phyloP scores from a whole-genome alignment of 1,140 invertebrate genomes.

The Cotesia typhae region DNA sequence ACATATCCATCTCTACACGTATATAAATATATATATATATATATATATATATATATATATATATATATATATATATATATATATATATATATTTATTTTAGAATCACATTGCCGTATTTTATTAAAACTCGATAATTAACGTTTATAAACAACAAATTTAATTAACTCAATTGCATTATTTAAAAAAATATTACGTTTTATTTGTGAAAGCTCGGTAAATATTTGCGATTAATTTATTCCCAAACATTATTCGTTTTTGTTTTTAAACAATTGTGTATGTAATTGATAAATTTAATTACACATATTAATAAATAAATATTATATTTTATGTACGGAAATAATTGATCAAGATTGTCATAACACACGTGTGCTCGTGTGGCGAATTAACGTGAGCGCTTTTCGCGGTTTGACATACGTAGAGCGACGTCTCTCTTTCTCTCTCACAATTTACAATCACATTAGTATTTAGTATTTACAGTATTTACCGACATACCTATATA shows the following conservation, averaged over 20 bases:
- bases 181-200: neutral
- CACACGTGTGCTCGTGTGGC: conserved; percentile 5
- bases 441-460: neutral
- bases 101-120: too few species aligned
- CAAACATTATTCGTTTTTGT: too few species aligned
- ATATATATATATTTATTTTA: neutral
- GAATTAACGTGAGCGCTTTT: neutral
- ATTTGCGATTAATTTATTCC: too few species aligned
- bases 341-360: neutral
- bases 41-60: neutral
- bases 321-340: conserved; percentile 7
- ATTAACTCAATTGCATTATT: too few species aligned
- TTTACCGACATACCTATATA: neutral
- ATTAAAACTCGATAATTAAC: too few species aligned
- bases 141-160: too few species aligned
- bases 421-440: neutral
- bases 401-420: neutral
- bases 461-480: neutral
- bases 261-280: neutral
- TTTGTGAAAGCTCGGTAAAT: neutral
- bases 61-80: neutral
- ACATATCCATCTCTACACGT: too few species aligned
- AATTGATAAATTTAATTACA: neutral
- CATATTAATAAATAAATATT: neutral
- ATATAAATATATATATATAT: neutral